Evolutionary conservation across 2,888 invertebrate species (phyloP).

Genomic region (Nemotelus pantherinus): DNA sequence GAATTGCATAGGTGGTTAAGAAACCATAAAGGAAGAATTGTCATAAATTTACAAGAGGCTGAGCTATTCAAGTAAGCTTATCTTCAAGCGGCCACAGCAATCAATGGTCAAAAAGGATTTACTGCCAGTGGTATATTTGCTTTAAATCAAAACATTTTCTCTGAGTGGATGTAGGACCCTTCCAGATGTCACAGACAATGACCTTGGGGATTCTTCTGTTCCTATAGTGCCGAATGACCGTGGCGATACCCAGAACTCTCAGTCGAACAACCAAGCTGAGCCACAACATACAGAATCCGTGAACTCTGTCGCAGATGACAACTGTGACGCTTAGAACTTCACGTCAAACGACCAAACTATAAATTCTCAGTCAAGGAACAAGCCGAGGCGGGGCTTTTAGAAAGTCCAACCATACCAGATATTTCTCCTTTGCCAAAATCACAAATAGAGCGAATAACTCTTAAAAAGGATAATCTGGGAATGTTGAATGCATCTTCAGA

Average conservation of each 20-base stretch:
- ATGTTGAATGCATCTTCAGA: too few relatives aligned
- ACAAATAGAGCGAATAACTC: too few relatives aligned
- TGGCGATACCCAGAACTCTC: background rate
- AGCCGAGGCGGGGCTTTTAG: background rate
- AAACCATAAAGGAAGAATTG: too few relatives aligned
- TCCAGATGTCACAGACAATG: background rate
- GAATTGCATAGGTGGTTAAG: too few relatives aligned
- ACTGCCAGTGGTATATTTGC: background rate
- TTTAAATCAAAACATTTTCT: background rate
- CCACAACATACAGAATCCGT: background rate
- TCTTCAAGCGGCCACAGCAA: background rate
- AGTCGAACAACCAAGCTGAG: background rate
- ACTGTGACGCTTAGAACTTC: background rate
- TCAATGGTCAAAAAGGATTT: background rate
- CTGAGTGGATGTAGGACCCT: background rate
- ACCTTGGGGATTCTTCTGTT: background rate
- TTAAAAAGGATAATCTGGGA: too few relatives aligned
- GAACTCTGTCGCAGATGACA: background rate
- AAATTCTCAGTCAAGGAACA: background rate
- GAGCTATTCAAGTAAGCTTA: background rate
- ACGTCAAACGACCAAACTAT: background rate
- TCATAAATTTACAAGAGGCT: background rate
- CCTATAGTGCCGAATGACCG: background rate
- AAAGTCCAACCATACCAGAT: background rate
- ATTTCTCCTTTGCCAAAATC: background rate